Conservation (phyloP, 2,888 invertebrate genomes). For the Melanostoma scalare region DNA sequence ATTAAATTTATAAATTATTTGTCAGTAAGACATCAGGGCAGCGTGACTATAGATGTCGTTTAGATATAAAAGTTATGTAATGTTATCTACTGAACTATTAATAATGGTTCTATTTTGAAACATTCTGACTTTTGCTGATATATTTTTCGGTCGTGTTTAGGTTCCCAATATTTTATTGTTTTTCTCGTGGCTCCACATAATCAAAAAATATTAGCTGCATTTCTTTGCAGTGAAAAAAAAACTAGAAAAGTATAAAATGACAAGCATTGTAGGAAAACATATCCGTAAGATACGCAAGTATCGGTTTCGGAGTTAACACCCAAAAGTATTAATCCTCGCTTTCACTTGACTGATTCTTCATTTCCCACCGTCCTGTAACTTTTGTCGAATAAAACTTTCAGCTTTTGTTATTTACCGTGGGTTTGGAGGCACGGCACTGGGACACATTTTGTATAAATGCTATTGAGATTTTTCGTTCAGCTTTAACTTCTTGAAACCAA, state of each 20-base stretch:
- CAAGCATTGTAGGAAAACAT: slow-evolving; percentile 12
- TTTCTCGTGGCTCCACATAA: no score
- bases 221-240: slow-evolving; percentile 10
- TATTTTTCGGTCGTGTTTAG: no score
- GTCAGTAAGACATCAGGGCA: no score
- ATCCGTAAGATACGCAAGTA: slow-evolving; percentile 45
- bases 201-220: no score
- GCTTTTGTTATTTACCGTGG: slow-evolving; percentile 61
- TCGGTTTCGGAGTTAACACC: slow-evolving; percentile 64
- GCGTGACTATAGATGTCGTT: no score
- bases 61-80: no score
- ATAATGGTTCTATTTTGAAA: no score
- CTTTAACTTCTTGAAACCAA: slow-evolving; percentile 61
- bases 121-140: no score
- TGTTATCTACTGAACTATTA: no score
- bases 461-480: slow-evolving; percentile 32
- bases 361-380: slow-evolving; percentile 6
- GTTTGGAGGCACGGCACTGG: slow-evolving; percentile 17
- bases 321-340: slow-evolving; percentile 70
- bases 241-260: background rate
- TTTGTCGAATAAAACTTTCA: slow-evolving; percentile 50
- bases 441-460: slow-evolving; percentile 41
- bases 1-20: no score
- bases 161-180: no score
- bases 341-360: slow-evolving; percentile 66